Conservation (phyloP, 2,113 vertebrate species). For the Crotalus viridis region DNA sequence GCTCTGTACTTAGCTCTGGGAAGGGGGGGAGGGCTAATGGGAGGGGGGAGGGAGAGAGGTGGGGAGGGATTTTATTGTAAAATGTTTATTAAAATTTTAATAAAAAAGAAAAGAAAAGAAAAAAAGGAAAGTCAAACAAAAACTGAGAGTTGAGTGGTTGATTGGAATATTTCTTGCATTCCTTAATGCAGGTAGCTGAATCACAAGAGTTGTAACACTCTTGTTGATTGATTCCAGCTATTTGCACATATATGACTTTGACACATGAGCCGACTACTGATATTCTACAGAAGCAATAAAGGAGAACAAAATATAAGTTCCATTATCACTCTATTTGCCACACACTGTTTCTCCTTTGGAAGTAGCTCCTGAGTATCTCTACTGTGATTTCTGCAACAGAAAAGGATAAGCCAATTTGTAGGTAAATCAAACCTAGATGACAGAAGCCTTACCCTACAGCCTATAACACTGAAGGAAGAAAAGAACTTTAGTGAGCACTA, state of each 20-base stretch:
- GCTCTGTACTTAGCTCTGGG: too few species aligned
- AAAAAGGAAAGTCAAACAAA: background rate
- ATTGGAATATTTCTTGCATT: background rate
- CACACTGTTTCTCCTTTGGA: background rate
- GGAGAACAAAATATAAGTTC: background rate
- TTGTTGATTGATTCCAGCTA: background rate
- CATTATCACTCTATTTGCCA: slow-evolving; percentile 2
- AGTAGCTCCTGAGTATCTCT: slow-evolving; percentile 8
- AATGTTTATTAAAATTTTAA: too few species aligned
- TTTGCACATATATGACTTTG: background rate
- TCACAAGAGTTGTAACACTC: background rate
- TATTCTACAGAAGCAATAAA: background rate
- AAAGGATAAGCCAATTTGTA: slow-evolving; percentile 41
- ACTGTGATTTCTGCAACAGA: slow-evolving; percentile 35
- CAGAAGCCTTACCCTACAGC: slow-evolving; percentile 16
- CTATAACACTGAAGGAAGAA: background rate
- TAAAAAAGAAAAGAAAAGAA: background rate
- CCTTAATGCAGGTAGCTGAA: background rate
- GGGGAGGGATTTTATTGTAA: too few species aligned
- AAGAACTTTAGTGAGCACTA: slow-evolving; percentile 24
- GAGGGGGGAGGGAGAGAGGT: too few species aligned
- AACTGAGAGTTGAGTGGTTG: background rate
- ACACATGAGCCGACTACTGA: background rate
- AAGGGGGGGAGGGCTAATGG: too few species aligned
- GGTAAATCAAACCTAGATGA: slow-evolving; percentile 37